These are phyloP conservation scores for Mixornis gularis DNA, from an alignment of 2,113 vertebrate genomes.

Conservation along the genomic window DNA sequence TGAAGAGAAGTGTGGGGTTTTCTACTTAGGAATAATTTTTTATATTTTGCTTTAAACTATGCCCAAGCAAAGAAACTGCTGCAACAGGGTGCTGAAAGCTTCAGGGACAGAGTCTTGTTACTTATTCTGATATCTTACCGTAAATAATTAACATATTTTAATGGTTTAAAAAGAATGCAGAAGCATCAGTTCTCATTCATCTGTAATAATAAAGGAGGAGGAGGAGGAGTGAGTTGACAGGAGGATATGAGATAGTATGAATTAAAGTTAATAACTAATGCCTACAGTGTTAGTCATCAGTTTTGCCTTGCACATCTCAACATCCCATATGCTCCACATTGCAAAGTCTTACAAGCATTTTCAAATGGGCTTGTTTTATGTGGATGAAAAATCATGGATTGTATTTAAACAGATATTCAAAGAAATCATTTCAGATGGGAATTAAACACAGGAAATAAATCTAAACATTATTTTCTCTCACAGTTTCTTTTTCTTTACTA, in stretches of 20 bases:
- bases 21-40: neutral
- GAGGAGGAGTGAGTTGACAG: slow-evolving; percentile 6
- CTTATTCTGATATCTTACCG: rapidly evolving
- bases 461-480: neutral
- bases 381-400: neutral
- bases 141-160: slow-evolving; percentile 46
- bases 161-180: slow-evolving; percentile 29
- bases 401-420: neutral
- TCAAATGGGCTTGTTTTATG: neutral
- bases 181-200: slow-evolving; percentile 25
- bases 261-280: slow-evolving; percentile 48
- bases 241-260: slow-evolving; percentile 24
- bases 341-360: neutral
- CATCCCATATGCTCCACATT: neutral
- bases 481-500: neutral
- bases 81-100: neutral
- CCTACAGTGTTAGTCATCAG: slow-evolving; percentile 12
- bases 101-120: neutral
- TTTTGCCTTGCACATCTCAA: neutral
- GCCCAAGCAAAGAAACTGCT: neutral
- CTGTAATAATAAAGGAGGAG: slow-evolving; percentile 1
- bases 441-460: neutral
- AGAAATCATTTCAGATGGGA: neutral
- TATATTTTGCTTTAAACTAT: neutral
- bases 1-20: rapidly evolving